Conservation (phyloP, 2,888 invertebrate genomes). For the Cybosia mesomella region DNA sequence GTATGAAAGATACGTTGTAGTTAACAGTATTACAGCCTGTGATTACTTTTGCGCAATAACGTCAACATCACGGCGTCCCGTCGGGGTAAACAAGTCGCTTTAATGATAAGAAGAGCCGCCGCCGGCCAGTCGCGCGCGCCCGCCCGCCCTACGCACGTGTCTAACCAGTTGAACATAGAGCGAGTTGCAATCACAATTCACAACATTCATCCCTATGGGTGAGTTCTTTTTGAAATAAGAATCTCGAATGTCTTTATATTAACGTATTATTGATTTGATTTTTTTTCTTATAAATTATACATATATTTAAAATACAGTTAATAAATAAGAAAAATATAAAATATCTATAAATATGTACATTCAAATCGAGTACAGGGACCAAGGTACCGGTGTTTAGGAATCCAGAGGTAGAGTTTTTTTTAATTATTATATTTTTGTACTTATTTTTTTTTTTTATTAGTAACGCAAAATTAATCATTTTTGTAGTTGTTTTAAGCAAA, state of each 20-base stretch:
- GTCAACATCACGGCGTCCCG: conserved; percentile 67
- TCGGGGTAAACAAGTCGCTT: conserved; percentile 76
- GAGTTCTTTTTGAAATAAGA: conserved; percentile 27
- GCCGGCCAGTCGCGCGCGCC: conserved; percentile 78
- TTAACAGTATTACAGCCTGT: conserved; percentile 32
- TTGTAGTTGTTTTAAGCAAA: neutral
- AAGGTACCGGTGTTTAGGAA: too few relatives aligned
- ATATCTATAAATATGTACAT: too few relatives aligned
- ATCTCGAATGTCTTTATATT: neutral
- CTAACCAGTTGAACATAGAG: conserved; percentile 43
- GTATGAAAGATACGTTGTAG: conserved; percentile 18
- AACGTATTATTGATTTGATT: neutral
- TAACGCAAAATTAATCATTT: neutral
- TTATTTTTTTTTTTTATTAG: neutral
- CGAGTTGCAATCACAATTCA: conserved; percentile 35
- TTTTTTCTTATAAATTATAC: neutral
- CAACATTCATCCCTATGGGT: conserved; percentile 51
- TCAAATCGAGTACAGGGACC: too few relatives aligned
- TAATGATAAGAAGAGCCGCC: conserved; percentile 75
- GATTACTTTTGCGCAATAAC: conserved; percentile 59
- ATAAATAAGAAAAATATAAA: too few relatives aligned
- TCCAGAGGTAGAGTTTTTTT: too few relatives aligned
- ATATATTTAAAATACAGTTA: too few relatives aligned
- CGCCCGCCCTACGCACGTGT: conserved; percentile 80
- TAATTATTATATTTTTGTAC: neutral